Percentiles rank a stretch among this genome's conserved stretches.
phyloP scores from a whole-genome alignment of 2,797 vertebrate genomes.

The Anniella stebbinsi region DNA sequence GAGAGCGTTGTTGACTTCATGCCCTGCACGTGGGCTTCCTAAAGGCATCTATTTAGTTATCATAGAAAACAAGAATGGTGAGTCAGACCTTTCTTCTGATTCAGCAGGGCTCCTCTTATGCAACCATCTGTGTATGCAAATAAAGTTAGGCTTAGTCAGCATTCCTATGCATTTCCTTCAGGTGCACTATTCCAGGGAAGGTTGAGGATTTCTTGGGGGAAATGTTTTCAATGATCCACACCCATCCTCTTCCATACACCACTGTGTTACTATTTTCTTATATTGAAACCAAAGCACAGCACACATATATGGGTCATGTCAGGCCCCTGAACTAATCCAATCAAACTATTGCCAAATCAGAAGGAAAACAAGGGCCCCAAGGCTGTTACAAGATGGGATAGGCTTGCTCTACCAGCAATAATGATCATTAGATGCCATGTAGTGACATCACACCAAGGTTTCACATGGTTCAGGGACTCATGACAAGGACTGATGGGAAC shows the following conservation, averaged over 20 bases:
- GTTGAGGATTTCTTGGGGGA: background rate
- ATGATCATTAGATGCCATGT: background rate
- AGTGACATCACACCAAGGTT: background rate
- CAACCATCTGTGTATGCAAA: background rate
- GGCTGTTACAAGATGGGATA: too few species aligned
- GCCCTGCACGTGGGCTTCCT: background rate
- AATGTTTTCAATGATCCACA: background rate
- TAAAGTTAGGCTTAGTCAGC: background rate
- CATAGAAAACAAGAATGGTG: background rate
- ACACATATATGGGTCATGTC: background rate
- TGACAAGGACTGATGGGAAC: background rate
- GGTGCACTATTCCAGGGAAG: background rate
- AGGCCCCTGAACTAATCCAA: background rate
- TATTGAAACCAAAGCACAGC: background rate
- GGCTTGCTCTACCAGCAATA: too few species aligned
- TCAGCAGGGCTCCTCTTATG: background rate
- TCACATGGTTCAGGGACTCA: background rate
- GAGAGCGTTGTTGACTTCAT: background rate
- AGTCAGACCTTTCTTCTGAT: background rate
- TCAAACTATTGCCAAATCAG: background rate
- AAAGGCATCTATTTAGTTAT: background rate
- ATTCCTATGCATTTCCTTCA: background rate
- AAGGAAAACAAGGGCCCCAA: background rate
- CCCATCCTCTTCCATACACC: background rate
- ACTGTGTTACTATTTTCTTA: background rate